phyloP scores from a whole-genome alignment of 1,140 invertebrate species.

The Hestina assimilis region DNA sequence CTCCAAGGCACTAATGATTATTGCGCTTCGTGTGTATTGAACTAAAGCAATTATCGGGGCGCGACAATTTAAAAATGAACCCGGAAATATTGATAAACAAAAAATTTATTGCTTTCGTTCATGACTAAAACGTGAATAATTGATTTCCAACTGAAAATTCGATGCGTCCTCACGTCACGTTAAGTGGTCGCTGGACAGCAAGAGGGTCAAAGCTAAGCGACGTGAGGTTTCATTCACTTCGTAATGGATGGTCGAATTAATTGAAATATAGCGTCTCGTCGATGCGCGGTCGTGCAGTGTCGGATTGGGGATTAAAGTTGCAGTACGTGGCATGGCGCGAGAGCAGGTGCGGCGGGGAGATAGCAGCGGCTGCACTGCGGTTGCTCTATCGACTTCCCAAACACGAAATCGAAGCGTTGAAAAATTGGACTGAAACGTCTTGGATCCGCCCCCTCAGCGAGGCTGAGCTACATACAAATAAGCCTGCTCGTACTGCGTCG shows the following conservation, averaged over 20 bases:
- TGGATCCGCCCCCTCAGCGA: constrained; percentile 52
- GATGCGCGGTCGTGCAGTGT: constrained; percentile 58
- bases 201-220: constrained; percentile 48
- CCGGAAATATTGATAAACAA: neutral
- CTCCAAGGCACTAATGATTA: constrained; percentile 4
- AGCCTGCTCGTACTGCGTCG: constrained; percentile 33
- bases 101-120: neutral
- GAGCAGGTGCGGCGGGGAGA: constrained; percentile 48
- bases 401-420: constrained; percentile 69
- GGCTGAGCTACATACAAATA: constrained; percentile 68
- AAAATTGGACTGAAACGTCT: constrained; percentile 72
- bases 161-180: constrained; percentile 20
- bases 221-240: constrained; percentile 50
- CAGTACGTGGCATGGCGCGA: constrained; percentile 47
- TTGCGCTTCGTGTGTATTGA: constrained; percentile 1
- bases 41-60: neutral
- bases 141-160: constrained; percentile 23
- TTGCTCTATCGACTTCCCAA: constrained; percentile 55
- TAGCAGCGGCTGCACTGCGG: constrained; percentile 43
- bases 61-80: neutral
- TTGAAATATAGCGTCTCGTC: constrained; percentile 71
- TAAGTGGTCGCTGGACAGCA: constrained; percentile 36
- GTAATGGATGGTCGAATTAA: constrained; percentile 70
- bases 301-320: constrained; percentile 70
- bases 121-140: constrained; percentile 19